Evolutionary conservation across 2,113 vertebrate species (phyloP).

Genomic region (Anthoscopus minutus): DNA sequence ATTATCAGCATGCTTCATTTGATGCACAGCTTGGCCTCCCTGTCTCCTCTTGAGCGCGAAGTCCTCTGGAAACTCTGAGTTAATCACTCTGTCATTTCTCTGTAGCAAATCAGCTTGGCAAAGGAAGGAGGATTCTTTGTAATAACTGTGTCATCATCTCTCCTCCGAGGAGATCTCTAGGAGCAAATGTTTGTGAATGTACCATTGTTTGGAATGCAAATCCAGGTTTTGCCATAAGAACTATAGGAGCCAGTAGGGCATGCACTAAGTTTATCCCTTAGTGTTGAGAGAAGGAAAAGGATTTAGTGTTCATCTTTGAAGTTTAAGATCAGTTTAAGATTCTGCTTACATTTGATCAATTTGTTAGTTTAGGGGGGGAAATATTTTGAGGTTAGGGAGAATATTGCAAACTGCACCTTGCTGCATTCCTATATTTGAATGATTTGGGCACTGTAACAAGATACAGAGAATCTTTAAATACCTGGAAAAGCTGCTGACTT

Average conservation of each 20-base stretch:
- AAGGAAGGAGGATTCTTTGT: background rate
- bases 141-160: background rate
- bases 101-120: background rate
- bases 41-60: background rate
- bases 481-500: background rate
- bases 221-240: background rate
- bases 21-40: background rate
- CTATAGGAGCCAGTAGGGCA: background rate
- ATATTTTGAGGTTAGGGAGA: background rate
- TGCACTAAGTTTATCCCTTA: background rate
- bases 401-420: background rate
- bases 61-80: background rate
- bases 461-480: background rate
- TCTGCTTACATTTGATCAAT: background rate
- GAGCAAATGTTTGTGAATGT: background rate
- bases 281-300: background rate
- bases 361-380: background rate
- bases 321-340: background rate
- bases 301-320: background rate
- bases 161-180: background rate
- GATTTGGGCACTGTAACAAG: background rate
- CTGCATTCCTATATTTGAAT: background rate
- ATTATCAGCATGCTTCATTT: background rate
- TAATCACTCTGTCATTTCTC: background rate
- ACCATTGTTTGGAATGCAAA: background rate